Evolutionary conservation across 2,797 vertebrate genomes (phyloP).

Genomic region (Heterohyrax brucei): DNA sequence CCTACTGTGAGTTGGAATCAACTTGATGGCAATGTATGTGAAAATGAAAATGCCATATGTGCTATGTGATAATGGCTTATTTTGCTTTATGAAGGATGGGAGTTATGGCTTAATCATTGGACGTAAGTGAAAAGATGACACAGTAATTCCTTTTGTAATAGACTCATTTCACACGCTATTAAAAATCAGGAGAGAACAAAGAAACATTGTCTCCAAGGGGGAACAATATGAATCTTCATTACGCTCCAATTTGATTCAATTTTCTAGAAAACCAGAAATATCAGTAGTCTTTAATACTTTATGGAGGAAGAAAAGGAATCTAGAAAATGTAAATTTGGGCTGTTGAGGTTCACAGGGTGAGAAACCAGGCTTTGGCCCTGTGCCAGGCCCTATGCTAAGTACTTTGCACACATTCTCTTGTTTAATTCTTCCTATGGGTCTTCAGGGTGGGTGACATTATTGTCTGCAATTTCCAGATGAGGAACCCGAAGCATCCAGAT

Average conservation of each 20-base stretch:
- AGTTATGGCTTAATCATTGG: slow-evolving; percentile 73
- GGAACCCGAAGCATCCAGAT: not conserved
- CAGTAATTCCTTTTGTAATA: not conserved
- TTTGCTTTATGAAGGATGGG: slow-evolving; percentile 29
- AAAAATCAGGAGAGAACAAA: slow-evolving; percentile 17
- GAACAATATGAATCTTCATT: not conserved
- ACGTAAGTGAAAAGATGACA: slow-evolving; percentile 39
- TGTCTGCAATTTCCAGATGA: not conserved
- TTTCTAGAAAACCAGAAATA: not conserved
- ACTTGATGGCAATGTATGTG: too few species aligned
- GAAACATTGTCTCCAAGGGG: not conserved
- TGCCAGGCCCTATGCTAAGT: not conserved
- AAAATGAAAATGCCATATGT: too few species aligned
- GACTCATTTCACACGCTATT: not conserved
- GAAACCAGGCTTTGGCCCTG: not conserved
- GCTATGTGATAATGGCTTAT: not conserved
- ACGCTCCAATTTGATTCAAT: slow-evolving; percentile 28
- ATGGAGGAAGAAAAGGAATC: slow-evolving; percentile 3
- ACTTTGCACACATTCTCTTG: not conserved
- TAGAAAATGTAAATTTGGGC: not conserved
- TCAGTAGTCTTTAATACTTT: not conserved
- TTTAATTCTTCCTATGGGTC: not conserved
- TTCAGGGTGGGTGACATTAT: not conserved
- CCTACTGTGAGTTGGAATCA: too few species aligned
- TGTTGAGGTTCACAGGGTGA: not conserved